A percentile compares a stretch with the other conserved stretches of the same genome.
Conservation (phyloP, 1,140 invertebrate species). For the Brachionus calyciflorus region DNA sequence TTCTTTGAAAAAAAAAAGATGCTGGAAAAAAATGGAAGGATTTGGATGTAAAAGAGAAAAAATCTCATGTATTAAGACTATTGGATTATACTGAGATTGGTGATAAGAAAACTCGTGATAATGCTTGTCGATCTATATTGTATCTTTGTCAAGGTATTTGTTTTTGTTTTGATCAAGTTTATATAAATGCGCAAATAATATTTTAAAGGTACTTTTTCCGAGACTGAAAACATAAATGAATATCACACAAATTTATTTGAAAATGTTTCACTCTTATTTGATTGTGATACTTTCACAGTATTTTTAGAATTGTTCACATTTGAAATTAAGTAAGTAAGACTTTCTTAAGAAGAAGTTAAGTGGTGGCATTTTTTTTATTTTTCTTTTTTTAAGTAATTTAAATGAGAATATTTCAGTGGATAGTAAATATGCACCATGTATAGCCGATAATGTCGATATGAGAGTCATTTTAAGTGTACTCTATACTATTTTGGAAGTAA, state of each 20-base stretch:
- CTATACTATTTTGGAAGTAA: constrained; percentile 87
- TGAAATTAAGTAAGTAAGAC: constrained; percentile 76
- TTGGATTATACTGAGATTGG: constrained; percentile 84
- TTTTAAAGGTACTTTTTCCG: constrained; percentile 77
- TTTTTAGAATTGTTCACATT: constrained; percentile 87
- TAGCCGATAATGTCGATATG: constrained; percentile 85
- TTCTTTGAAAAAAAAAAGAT: constrained; percentile 58
- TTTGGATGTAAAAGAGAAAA: constrained; percentile 67
- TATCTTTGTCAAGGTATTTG: constrained; percentile 78
- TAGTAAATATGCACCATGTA: constrained; percentile 80
- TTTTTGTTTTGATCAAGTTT: neutral
- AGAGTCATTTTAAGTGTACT: constrained; percentile 85
- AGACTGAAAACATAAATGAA: constrained; percentile 83
- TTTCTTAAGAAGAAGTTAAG: neutral
- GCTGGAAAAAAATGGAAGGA: constrained; percentile 77
- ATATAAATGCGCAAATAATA: neutral
- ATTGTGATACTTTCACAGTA: constrained; percentile 79
- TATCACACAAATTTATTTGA: constrained; percentile 74
- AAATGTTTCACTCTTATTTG: constrained; percentile 83
- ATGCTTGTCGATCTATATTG: constrained; percentile 79
- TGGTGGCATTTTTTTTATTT: neutral
- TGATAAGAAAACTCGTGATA: constrained; percentile 72
- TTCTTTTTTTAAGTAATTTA: constrained; percentile 46
- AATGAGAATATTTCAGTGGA: constrained; percentile 71
- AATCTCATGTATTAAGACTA: constrained; percentile 75